These are phyloP conservation scores for Dicyema japonicum DNA, from an alignment of 1,140 invertebrate species.

Conservation along the genomic window DNA sequence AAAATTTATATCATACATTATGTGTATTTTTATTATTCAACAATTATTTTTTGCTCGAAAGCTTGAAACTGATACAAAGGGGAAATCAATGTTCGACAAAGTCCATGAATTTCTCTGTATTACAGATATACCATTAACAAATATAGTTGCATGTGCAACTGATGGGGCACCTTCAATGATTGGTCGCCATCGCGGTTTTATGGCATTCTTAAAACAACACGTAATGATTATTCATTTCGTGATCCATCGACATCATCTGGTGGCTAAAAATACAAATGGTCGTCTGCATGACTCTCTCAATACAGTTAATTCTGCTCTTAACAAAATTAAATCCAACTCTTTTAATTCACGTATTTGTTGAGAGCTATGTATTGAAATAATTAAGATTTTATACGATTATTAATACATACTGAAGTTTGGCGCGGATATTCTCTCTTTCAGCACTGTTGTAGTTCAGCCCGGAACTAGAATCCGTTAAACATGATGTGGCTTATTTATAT, in stretches of 20 bases:
- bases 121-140: neutral
- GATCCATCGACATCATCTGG: slow-evolving; percentile 1
- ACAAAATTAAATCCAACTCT: neutral
- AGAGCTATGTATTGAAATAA: neutral
- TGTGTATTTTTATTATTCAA: too few relatives aligned
- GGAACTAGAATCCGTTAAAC: too few relatives aligned
- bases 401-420: too few relatives aligned
- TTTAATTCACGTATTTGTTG: neutral
- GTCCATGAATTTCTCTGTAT: neutral
- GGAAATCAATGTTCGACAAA: neutral
- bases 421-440: too few relatives aligned
- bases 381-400: neutral
- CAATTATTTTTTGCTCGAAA: slow-evolving; percentile 1
- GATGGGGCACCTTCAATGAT: slow-evolving; percentile 1
- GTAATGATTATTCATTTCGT: neutral
- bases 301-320: neutral
- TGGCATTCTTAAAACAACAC: slow-evolving; percentile 2
- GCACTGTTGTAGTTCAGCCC: too few relatives aligned
- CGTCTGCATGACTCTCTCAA: slow-evolving; percentile 1
- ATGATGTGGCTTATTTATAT: too few relatives aligned
- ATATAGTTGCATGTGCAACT: neutral
- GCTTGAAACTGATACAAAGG: slow-evolving; percentile 1
- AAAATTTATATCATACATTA: too few relatives aligned
- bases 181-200: neutral
- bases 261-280: neutral